These are phyloP conservation scores for Caenorhabditis afra DNA, from an alignment of 2,888 invertebrate genomes.

Conservation along the genomic window DNA sequence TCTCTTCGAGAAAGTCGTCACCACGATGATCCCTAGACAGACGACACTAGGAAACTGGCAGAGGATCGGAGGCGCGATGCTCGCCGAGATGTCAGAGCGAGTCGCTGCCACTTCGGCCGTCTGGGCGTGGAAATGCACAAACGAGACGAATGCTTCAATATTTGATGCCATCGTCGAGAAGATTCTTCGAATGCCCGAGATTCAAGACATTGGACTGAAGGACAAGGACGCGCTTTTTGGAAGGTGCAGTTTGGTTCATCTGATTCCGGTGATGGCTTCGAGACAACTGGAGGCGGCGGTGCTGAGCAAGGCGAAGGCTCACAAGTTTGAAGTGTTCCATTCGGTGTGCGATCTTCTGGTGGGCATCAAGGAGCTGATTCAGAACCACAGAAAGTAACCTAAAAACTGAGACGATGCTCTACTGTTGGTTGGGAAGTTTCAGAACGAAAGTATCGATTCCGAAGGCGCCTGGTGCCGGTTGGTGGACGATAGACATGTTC, in stretches of 20 bases:
- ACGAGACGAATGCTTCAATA: slow-evolving; percentile 30
- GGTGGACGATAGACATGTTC: slow-evolving; percentile 56
- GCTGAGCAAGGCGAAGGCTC: slow-evolving; percentile 10
- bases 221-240: slow-evolving; percentile 55
- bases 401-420: background rate
- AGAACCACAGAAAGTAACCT: slow-evolving; percentile 33
- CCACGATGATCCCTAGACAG: background rate
- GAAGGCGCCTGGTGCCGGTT: slow-evolving; percentile 2
- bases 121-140: slow-evolving; percentile 38
- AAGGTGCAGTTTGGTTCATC: slow-evolving; percentile 34
- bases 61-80: slow-evolving; percentile 12
- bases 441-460: slow-evolving; percentile 33
- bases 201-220: slow-evolving; percentile 42
- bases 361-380: slow-evolving; percentile 38
- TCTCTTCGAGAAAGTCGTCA: slow-evolving; percentile 23
- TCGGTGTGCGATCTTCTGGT: slow-evolving; percentile 42
- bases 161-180: slow-evolving; percentile 43
- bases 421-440: slow-evolving; percentile 27
- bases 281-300: slow-evolving; percentile 27
- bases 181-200: slow-evolving; percentile 32
- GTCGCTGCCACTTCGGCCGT: slow-evolving; percentile 39
- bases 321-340: slow-evolving; percentile 42
- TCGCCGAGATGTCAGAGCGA: slow-evolving; percentile 48
- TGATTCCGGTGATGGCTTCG: slow-evolving; percentile 38
- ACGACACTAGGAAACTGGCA: background rate